These are phyloP conservation scores for Sylvietta virens DNA, from an alignment of 2,113 vertebrate genomes.

Conservation along the genomic window DNA sequence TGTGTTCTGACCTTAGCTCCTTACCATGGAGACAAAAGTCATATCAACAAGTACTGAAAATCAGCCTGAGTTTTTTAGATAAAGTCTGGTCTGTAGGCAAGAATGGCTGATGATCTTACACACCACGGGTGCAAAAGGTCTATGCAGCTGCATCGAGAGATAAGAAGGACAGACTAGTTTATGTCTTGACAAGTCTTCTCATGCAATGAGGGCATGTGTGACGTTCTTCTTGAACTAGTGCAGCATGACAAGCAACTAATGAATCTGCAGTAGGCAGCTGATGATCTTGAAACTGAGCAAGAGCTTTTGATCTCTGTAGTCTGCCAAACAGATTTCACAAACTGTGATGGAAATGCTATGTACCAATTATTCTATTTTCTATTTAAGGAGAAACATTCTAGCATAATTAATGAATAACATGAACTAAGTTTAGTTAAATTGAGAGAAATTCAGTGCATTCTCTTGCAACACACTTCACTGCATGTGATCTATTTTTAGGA, in stretches of 20 bases:
- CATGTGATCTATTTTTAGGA: not conserved
- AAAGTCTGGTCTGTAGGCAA: not conserved
- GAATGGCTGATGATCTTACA: not conserved
- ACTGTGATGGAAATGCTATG: not conserved
- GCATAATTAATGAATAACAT: not conserved
- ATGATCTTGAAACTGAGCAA: not conserved
- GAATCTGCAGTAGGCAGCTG: not conserved
- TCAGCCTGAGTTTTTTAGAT: not conserved
- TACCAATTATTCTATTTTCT: not conserved
- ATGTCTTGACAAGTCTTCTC: not conserved
- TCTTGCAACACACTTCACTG: not conserved
- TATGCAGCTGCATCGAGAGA: not conserved
- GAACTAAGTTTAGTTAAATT: not conserved
- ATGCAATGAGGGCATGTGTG: not conserved
- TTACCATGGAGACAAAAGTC: not conserved
- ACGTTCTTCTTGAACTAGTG: not conserved
- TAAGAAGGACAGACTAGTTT: not conserved
- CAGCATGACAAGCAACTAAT: not conserved
- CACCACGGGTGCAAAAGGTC: not conserved
- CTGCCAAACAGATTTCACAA: not conserved
- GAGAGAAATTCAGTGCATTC: not conserved
- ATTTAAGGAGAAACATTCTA: not conserved
- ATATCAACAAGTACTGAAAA: not conserved
- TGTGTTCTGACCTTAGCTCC: not conserved
- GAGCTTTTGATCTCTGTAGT: not conserved